A percentile compares a stretch with the other conserved stretches of the same genome.
phyloP scores from a whole-genome alignment of 37 sponge, comb jelly and placozoan species.

The Haliclona indistincta region DNA sequence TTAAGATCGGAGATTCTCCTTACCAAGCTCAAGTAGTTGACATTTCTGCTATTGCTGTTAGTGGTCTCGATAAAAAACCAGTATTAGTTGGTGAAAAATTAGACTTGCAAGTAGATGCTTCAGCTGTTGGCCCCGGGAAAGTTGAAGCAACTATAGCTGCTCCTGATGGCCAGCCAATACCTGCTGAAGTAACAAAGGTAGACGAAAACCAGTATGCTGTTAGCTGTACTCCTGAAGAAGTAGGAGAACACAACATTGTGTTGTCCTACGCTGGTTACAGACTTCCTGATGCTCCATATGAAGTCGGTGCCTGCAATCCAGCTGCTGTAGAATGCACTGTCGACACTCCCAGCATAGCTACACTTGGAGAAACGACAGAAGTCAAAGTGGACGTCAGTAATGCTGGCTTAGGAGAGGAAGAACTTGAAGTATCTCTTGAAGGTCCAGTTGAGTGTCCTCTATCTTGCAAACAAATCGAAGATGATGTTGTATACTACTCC shows the following conservation, averaged over 20 bases:
- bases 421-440: constrained; percentile 40
- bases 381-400: constrained; percentile 73
- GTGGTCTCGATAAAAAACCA: no score
- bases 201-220: background rate
- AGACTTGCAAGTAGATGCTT: constrained; percentile 81
- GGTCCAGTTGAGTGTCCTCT: constrained; percentile 34
- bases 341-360: constrained; percentile 59
- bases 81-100: constrained; percentile 60
- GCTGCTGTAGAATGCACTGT: constrained; percentile 62
- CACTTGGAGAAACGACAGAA: constrained; percentile 70
- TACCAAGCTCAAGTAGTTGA: no score
- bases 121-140: constrained; percentile 78
- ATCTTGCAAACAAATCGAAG: constrained; percentile 20
- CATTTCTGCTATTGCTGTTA: no score
- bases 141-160: constrained; percentile 30
- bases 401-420: constrained; percentile 67
- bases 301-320: constrained; percentile 58
- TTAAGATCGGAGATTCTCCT: no score
- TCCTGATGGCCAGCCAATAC: constrained; percentile 32
- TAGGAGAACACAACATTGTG: constrained; percentile 51
- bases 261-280: constrained; percentile 36
- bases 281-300: constrained; percentile 60
- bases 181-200: constrained; percentile 10
- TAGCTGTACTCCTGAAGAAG: constrained; percentile 24
- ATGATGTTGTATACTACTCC: constrained; percentile 19